Evolutionary conservation across 2,797 vertebrate genomes (phyloP), one percentile per base, ranked within the genome.

Genomic region (Cynodonichthys magdalenae): DNA sequence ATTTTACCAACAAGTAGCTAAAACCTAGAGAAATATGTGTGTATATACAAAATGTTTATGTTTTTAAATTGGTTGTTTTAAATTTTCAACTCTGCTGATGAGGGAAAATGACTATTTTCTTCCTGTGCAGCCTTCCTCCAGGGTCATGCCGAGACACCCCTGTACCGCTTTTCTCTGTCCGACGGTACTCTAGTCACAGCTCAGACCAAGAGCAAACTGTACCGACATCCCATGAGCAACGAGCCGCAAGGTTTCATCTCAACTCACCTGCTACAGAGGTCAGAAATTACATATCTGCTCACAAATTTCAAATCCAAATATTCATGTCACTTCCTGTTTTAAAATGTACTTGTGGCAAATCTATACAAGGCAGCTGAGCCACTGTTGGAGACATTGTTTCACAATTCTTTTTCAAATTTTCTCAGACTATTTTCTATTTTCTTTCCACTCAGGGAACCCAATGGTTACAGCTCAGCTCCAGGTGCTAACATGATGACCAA

Each of bases 261-360:
- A 39, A 99, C 96, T 36, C 97, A 99, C 82, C 94, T 98, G 47
- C 93, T 99, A 48, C 97, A 97, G 85, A 96, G 97, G 97, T 99
- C 85, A 90, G 87, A 53, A 63, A 63, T 45, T n/a, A 29, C 52
- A 53, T 63, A 55, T 28, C 12, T 31, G 7, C 36, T 12, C 1
- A 31, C 51, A n/a, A 46, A 27, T 68, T 70, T 66, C 28, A 60
- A 55, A 36, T 7, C 42, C 11, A 14, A 39, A 39, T 14, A 12
- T 39, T 4, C 14, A 12, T 3, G 11, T 39, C 11, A 14, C 36
- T 39, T 14, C 36, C 36, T 39, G 36, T 39, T 34, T 39, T 14
- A 39, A 14, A 39, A 39, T 4, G 11, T 39, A 12, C 11, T 14
- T 39, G 36, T 39, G 36, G 36, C 36, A 36, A 19, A 5, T 53